Conservation (phyloP, 2,113 vertebrate genomes). For the Eptesicus fuscus region DNA sequence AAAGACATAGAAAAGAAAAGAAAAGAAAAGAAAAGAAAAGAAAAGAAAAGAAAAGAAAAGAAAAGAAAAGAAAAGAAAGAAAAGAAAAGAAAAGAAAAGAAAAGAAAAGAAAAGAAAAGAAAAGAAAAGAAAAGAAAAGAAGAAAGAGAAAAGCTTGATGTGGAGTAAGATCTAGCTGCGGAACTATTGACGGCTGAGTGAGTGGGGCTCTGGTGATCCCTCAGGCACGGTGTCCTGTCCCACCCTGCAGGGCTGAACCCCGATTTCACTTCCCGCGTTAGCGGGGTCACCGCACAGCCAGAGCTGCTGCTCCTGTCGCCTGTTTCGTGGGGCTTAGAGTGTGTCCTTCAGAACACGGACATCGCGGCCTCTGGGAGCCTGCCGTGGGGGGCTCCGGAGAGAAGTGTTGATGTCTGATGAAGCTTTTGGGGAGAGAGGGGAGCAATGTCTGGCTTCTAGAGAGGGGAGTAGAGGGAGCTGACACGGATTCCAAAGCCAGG, state of each 20-base stretch:
- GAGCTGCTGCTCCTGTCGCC: background rate
- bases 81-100: too few relatives aligned
- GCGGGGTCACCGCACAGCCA: background rate
- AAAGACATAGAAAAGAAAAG: background rate
- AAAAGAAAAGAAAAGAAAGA: too few relatives aligned
- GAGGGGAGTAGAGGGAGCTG: background rate
- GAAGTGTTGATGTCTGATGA: background rate
- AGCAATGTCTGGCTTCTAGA: background rate
- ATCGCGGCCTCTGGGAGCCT: too few relatives aligned
- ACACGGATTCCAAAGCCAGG: background rate
- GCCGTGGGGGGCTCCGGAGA: background rate
- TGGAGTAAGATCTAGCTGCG: background rate
- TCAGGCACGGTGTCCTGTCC: too few relatives aligned
- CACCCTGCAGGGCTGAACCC: too few relatives aligned
- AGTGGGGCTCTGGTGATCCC: background rate
- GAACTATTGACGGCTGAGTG: background rate
- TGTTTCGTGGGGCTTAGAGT: accelerated
- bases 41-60: too few relatives aligned
- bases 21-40: too few relatives aligned
- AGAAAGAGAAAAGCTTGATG: background rate
- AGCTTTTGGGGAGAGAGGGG: background rate
- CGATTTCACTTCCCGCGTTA: too few relatives aligned
- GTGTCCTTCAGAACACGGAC: background rate
- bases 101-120: background rate
- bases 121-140: too few relatives aligned